Evolutionary conservation across 2,797 vertebrate species (phyloP).

Genomic region (Sebastes flavidus): DNA sequence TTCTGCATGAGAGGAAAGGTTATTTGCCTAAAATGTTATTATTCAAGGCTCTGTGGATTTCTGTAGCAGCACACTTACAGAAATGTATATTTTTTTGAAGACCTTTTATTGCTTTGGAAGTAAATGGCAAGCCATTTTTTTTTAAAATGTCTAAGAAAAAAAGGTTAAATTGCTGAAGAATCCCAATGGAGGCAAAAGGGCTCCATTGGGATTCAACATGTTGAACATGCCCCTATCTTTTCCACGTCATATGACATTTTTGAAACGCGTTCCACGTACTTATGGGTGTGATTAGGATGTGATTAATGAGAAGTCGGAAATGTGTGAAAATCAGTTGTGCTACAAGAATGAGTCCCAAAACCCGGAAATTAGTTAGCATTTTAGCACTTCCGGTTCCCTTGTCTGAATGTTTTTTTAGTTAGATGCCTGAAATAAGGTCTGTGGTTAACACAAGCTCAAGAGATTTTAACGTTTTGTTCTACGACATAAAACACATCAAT

Average conservation of each 20-base stretch:
- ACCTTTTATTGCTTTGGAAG: neutral
- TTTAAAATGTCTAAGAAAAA: neutral
- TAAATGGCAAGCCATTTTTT: neutral
- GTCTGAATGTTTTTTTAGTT: too few species aligned
- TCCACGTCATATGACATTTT: slow-evolving; percentile 24
- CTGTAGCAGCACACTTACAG: neutral
- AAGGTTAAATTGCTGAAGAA: neutral
- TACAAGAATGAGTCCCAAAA: too few species aligned
- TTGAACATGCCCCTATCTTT: slow-evolving; percentile 9
- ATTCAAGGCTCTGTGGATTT: neutral
- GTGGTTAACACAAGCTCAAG: too few species aligned
- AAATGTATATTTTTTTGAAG: neutral
- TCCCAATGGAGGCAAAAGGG: neutral
- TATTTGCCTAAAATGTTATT: neutral
- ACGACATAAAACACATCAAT: too few species aligned
- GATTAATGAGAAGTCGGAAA: neutral
- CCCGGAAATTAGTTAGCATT: too few species aligned
- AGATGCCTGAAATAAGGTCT: too few species aligned
- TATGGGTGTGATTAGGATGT: slow-evolving; percentile 18
- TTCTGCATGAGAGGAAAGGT: neutral
- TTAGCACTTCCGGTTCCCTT: too few species aligned
- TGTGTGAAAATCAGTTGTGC: too few species aligned
- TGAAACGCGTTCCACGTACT: slow-evolving; percentile 13
- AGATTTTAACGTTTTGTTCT: too few species aligned
- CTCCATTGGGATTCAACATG: slow-evolving; percentile 10